Base-by-base conservation (phyloP, 2,888 invertebrate genomes). In the Heteropelma amictum region DNA sequence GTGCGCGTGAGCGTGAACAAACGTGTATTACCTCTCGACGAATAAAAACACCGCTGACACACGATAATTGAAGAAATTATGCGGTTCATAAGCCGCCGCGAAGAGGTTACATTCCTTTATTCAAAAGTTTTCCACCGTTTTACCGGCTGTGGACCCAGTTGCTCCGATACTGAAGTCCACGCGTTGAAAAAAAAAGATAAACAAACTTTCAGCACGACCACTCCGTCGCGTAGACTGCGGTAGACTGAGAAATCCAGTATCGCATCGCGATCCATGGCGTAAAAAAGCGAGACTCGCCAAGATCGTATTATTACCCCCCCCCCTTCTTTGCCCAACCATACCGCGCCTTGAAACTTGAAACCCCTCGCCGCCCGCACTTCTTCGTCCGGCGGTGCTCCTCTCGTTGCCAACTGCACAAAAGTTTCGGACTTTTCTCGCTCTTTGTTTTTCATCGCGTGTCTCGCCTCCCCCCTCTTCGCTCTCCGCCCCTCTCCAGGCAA, bases 111-210 rank as follows among this genome's bases (percentile, higher is more conserved):
- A 88, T 88, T 87, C 86, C 87, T 86, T 81, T 79, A 72, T 77
- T 79, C 60, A 79, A 70, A 73, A 72, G 65, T 75, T 70, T 77
- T 79, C 35, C 12, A 77, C 58, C 70, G 74, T 69, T 69, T 76
- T 75, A 79, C 56, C 80, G 78, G 77, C 80, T 79, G 47, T 77
- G 83, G 87, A 87, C 87, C 87, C 85, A 87, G 86, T 87, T 83
- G 86, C 88, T 87, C 87, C 87, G 87, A 88, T 83, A 82, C 86
- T 85, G 85, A 86, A 85, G 82, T 84, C 85, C 86, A 83, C 81
- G 81, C 83, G 78, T 76, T 72, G 23, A n/a, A 28, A 38, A 73
- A 28, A 23, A 26, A 38, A 35, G 23, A n/a, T 33, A 38, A 73
- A 28, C 21, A 26, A 38, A 35, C 33, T 40, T 28, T 17, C 28